Evolutionary conservation across 2,113 vertebrate genomes (phyloP), one percentile per base, ranked within the genome.

Genomic region (Hippocampus abdominalis): DNA sequence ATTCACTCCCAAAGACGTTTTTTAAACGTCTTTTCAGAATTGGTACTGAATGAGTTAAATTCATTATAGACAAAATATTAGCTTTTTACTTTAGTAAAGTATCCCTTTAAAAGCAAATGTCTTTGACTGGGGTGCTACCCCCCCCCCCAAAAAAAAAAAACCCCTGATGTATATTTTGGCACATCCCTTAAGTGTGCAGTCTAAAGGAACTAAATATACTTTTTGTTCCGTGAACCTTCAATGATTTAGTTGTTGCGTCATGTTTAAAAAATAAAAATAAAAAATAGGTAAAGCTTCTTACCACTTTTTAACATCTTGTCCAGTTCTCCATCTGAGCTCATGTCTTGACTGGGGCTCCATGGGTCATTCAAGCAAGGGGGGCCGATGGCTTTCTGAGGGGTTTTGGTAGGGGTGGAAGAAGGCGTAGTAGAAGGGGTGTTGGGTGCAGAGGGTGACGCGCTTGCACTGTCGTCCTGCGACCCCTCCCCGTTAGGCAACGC

Each of bases 281-380:
- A 23, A 36, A 64, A 64, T 3, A 66, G 11, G 23, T 15, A 2
- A 48, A 76, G 32, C 23, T 56, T 44, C 86, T 90, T 85, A 97
- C 95, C 95, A 89, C 89, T 88, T 80, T 94, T 90, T 32, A 90
- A 89, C 0, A 89, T 92, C 74, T 83, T 94, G 77, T 95, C 94
- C 20, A 79, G 91, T 23, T 91, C 91, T 1, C 85, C 90, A 68
- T 95, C 92, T 25, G 90, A 89, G 15, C 89, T 90, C 67, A 79
- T 72, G 78, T 85, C 91, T 80, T 69, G 79, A 80, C 90, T 77
- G 3, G 78, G 73, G 36, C 68, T 72, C 59, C 65, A 76, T 40
- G 71, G 68, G 51, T 87, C 82, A 32, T 69, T 75, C 69, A 89
- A 83, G 15, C 56, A 57, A n/a, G 86, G 84, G 7, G 87, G 87